Evolutionary conservation across 2,113 vertebrate species (phyloP).

Genomic region (Rhizomys pruinosus): DNA sequence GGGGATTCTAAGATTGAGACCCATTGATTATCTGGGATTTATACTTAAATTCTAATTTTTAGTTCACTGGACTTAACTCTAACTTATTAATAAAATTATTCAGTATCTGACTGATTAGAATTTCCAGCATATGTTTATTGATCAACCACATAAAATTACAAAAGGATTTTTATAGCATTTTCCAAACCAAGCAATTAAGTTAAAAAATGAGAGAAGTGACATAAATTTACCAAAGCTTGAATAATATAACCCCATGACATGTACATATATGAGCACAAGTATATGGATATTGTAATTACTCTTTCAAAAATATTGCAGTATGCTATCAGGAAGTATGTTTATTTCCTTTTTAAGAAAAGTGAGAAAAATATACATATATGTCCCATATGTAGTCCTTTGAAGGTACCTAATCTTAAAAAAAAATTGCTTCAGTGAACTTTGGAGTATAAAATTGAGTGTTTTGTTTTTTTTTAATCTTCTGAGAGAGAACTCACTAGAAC

Average conservation of each 20-base stretch:
- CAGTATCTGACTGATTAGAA: neutral
- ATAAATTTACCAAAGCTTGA: conserved; percentile 32
- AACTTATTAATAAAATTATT: conserved; percentile 33
- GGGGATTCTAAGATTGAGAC: conserved; percentile 13
- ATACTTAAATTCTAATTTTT: neutral
- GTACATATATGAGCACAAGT: neutral
- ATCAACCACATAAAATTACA: conserved; percentile 14
- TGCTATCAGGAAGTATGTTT: neutral
- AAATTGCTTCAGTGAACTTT: conserved; percentile 33
- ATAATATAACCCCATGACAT: neutral
- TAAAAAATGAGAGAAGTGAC: neutral
- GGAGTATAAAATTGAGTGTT: conserved; percentile 52
- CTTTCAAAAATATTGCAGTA: conserved; percentile 33
- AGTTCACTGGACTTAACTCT: conserved; percentile 25
- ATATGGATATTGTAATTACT: neutral
- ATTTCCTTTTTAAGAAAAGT: conserved; percentile 42
- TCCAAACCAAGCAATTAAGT: conserved; percentile 30
- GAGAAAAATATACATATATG: neutral
- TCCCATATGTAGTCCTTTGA: too few relatives aligned
- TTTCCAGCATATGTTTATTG: conserved; percentile 34
- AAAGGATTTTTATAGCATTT: conserved; percentile 37
- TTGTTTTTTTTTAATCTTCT: conserved; percentile 49
- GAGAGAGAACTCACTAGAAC: conserved; percentile 17
- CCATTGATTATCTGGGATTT: conserved; percentile 14
- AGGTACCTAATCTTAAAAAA: neutral